A percentile compares a stretch with the other conserved stretches of the same genome.
Conservation (phyloP, 2,113 vertebrate genomes). For the Pontoporia blainvillei region DNA sequence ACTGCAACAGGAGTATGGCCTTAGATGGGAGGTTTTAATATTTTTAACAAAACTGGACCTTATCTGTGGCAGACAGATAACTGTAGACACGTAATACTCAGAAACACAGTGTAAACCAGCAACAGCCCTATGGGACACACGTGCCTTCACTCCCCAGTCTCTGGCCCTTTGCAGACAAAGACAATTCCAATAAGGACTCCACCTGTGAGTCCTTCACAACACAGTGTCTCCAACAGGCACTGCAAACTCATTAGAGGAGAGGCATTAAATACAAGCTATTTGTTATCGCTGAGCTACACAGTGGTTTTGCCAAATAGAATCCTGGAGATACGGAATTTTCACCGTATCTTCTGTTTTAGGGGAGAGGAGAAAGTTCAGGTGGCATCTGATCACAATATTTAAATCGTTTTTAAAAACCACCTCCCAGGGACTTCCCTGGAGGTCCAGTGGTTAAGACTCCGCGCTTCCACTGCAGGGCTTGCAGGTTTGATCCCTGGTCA, state of each 20-base stretch:
- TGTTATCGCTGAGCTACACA: background rate
- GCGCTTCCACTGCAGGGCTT: background rate
- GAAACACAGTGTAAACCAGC: background rate
- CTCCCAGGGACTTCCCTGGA: background rate
- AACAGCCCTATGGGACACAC: background rate
- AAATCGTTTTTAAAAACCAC: background rate
- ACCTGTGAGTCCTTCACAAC: background rate
- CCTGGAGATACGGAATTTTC: background rate
- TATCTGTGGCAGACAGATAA: background rate
- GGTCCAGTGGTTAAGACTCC: background rate
- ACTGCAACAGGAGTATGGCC: background rate
- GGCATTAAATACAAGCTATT: background rate
- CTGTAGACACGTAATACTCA: background rate
- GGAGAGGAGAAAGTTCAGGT: background rate
- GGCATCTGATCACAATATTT: background rate
- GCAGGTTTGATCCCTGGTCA: background rate
- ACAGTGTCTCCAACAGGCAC: background rate
- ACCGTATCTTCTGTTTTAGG: background rate
- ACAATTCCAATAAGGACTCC: background rate
- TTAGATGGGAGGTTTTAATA: background rate
- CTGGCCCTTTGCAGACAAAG: background rate
- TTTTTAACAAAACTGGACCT: background rate
- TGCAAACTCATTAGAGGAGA: background rate
- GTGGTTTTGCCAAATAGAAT: background rate
- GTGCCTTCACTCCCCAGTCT: background rate